These are phyloP conservation scores for Cephalopholis sonnerati DNA, from an alignment of 2,113 vertebrate species.

Conservation along the genomic window DNA sequence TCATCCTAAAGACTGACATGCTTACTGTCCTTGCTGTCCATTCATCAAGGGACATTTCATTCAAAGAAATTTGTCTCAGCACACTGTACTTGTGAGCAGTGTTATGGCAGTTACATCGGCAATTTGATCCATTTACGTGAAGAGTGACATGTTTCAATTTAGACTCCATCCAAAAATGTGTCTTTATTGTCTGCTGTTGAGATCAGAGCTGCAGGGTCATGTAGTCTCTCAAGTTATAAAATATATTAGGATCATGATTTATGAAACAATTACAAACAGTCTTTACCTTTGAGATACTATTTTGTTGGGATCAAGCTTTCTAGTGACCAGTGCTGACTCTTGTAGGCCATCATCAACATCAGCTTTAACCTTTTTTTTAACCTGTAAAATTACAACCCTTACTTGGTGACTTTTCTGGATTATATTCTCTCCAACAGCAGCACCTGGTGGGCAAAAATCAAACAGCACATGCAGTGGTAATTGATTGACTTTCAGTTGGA, in stretches of 20 bases:
- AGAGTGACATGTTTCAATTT: slow-evolving; percentile 29
- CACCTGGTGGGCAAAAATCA: slow-evolving; percentile 57
- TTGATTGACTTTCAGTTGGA: neutral
- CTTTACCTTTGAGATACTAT: neutral
- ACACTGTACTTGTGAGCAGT: slow-evolving; percentile 13
- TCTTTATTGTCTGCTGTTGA: slow-evolving; percentile 17
- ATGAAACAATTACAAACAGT: neutral
- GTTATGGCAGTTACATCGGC: slow-evolving; percentile 25
- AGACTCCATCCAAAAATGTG: neutral
- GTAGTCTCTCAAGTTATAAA: neutral
- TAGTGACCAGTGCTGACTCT: neutral
- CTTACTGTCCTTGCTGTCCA: slow-evolving; percentile 17
- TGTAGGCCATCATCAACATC: neutral
- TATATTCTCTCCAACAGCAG: slow-evolving; percentile 40
- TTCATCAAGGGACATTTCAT: slow-evolving; percentile 35
- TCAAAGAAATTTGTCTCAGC: slow-evolving; percentile 20
- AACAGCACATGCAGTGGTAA: neutral
- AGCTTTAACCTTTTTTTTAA: neutral
- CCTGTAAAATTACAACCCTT: neutral
- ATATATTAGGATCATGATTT: neutral
- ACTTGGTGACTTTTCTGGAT: neutral
- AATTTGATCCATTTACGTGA: slow-evolving; percentile 42
- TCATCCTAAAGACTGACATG: neutral
- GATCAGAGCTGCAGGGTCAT: slow-evolving; percentile 4
- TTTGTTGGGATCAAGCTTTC: neutral